Conservation (phyloP, 2,113 vertebrate species). For the Camelus dromedarius region DNA sequence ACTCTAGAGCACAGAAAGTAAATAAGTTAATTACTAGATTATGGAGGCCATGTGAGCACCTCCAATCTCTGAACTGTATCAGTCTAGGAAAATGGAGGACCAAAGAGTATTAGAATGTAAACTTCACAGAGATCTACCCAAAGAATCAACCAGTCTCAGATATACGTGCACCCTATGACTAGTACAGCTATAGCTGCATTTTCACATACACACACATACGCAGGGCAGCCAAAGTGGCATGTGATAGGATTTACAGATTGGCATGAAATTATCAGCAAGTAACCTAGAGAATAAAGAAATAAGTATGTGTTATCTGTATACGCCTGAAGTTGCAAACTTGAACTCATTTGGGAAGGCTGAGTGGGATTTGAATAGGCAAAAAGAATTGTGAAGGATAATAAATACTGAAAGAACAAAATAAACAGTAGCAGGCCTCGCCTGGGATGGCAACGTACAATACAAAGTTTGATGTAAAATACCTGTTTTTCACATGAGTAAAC, state of each 20-base stretch:
- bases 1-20: background rate
- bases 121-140: background rate
- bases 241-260: background rate
- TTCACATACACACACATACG: background rate
- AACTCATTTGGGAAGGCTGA: conserved; percentile 21
- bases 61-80: background rate
- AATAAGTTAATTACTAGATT: background rate
- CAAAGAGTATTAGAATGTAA: background rate
- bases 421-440: background rate
- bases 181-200: background rate
- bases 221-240: background rate
- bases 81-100: background rate
- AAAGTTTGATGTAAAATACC: background rate
- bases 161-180: background rate
- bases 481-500: background rate
- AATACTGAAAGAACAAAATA: background rate
- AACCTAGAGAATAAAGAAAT: background rate
- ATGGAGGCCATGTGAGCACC: background rate
- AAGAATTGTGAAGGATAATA: background rate
- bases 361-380: background rate
- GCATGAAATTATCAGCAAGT: background rate
- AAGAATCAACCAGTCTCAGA: background rate
- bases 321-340: background rate
- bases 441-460: background rate
- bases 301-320: background rate